Evolutionary conservation across 1,140 invertebrate species (phyloP).

Genomic region (Diploscapter pachys): DNA sequence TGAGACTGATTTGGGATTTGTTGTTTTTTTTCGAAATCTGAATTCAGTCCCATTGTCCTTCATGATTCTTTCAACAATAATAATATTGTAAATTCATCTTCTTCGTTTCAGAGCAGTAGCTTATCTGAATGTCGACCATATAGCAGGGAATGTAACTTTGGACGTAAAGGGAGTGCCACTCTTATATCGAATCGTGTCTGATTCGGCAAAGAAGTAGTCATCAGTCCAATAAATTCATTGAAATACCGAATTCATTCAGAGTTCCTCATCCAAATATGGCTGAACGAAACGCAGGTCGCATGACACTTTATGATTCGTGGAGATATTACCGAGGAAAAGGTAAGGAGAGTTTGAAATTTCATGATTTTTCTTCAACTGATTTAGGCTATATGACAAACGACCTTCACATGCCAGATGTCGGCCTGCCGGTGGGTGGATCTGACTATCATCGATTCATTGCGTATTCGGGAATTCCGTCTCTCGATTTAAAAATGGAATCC

Average conservation of each 20-base stretch:
- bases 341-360: too few relatives aligned
- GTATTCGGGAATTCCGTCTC: constrained; percentile 50
- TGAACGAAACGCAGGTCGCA: constrained; percentile 41
- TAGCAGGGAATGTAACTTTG: constrained; percentile 45
- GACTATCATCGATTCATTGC: constrained; percentile 48
- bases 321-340: background rate
- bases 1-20: background rate
- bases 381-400: background rate
- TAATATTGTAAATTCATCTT: constrained; percentile 21
- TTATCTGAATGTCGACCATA: constrained; percentile 52
- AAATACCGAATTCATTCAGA: constrained; percentile 40
- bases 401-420: constrained; percentile 25
- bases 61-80: background rate
- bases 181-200: constrained; percentile 40
- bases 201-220: constrained; percentile 44
- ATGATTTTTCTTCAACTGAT: too few relatives aligned
- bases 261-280: constrained; percentile 36
- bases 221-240: constrained; percentile 1
- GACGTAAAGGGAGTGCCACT: constrained; percentile 45
- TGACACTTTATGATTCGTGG: constrained; percentile 56
- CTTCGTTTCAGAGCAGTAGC: constrained; percentile 47
- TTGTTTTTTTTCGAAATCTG: background rate
- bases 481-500: constrained; percentile 45
- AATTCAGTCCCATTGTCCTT: background rate
- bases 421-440: constrained; percentile 52